These are phyloP conservation scores for Dryobotodes eremita DNA, from an alignment of 2,888 invertebrate species.

Conservation along the genomic window DNA sequence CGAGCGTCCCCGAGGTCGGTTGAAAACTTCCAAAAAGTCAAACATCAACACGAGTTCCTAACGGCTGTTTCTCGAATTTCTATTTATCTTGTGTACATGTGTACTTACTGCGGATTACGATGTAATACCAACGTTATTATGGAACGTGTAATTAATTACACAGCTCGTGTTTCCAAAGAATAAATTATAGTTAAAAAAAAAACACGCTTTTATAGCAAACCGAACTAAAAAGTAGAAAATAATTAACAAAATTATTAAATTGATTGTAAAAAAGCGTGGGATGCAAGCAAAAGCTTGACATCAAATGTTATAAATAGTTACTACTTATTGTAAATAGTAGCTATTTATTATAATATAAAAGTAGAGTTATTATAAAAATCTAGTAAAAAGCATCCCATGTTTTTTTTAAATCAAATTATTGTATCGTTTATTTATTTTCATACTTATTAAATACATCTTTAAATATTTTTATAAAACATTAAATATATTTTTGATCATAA, in stretches of 20 bases:
- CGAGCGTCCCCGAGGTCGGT: constrained; percentile 13
- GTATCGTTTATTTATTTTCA: no score
- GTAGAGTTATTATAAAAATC: no score
- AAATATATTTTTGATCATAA: no score
- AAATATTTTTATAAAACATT: no score
- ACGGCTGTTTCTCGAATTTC: constrained; percentile 51
- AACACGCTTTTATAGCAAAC: background rate
- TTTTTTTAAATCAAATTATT: background rate
- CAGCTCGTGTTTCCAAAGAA: constrained; percentile 6
- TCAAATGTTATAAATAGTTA: no score
- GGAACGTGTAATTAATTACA: constrained; percentile 48
- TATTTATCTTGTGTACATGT: constrained; percentile 48
- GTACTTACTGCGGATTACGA: constrained; percentile 28
- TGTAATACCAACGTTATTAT: constrained; percentile 44
- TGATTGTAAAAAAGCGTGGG: background rate
- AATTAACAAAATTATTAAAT: background rate
- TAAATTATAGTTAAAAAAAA: background rate
- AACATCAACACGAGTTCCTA: constrained; percentile 51
- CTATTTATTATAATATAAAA: no score
- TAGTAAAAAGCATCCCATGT: no score
- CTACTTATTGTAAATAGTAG: background rate
- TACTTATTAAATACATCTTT: no score
- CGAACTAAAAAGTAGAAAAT: background rate
- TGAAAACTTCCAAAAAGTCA: constrained; percentile 55
- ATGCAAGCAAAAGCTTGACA: background rate